Base-by-base conservation (phyloP, 2,888 invertebrate species). In the Arrhopalites spinosus region DNA sequence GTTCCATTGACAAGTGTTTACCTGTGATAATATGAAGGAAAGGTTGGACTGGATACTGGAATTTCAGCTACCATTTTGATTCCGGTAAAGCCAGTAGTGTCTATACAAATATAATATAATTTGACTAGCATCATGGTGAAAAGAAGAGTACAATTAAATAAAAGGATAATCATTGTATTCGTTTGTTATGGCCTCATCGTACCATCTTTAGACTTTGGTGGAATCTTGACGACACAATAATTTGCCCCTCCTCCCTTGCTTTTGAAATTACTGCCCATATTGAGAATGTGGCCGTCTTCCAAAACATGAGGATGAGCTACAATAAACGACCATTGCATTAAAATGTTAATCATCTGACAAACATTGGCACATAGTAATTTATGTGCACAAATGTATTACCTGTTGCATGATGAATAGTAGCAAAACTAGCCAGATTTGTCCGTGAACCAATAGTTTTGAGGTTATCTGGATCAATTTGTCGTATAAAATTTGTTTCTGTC, bases 21-120 rank as follows among this genome's bases (percentile, higher is more conserved):
- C n/a, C n/a, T n/a, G 84, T 89, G 89, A 79, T 86, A 86, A 83
- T 88, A 89, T 2, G 84, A 81, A 68, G 84, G 84, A 76, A 81
- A 81, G 80, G 64, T 83, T 85, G 84, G 84, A 84, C 50, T n/a
- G n/a, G 84, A 83, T 11, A 85, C 83, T 8, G 85, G 84, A 43
- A 86, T 84, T 5, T 84, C 82, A 3, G 83, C 83, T n/a, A 86
- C 77, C 36, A 85, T 82, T 70, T 83, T 83, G 0, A 84, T n/a
- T n/a, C n/a, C n/a, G n/a, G n/a, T n/a, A n/a, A n/a, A n/a, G n/a
- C n/a, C n/a, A n/a, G n/a, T n/a, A n/a, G n/a, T n/a, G n/a, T n/a
- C n/a, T n/a, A n/a, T n/a, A n/a, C n/a, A n/a, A n/a, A n/a, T n/a
- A n/a, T n/a, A n/a, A n/a, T n/a, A n/a, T n/a, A n/a, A n/a, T n/a